phyloP scores from a whole-genome alignment of 2,797 vertebrate species.

The Channallabes apus region DNA sequence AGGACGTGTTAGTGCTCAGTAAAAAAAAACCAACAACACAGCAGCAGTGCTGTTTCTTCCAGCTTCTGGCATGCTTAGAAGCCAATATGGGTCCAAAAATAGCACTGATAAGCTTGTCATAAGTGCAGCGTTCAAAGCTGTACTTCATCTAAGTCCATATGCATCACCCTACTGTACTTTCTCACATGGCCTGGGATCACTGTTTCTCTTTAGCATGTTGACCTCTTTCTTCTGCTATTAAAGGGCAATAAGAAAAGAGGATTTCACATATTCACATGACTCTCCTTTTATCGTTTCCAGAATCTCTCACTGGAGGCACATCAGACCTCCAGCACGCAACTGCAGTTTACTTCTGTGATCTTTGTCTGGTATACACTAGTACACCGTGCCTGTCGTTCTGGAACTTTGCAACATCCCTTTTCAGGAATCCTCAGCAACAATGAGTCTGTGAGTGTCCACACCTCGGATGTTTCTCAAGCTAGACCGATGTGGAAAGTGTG shows the following conservation, averaged over 20 bases:
- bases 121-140: constrained; percentile 42
- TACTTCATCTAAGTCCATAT: constrained; percentile 45
- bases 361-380: not conserved
- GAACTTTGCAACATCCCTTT: not conserved
- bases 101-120: constrained; percentile 25
- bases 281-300: not conserved
- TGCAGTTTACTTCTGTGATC: too few relatives aligned
- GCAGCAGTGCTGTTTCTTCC: constrained; percentile 12
- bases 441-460: constrained; percentile 40
- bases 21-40: constrained; percentile 2
- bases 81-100: constrained; percentile 17
- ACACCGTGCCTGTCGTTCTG: not conserved
- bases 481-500: constrained; percentile 12
- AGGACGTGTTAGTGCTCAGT: constrained; percentile 38
- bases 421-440: constrained; percentile 22
- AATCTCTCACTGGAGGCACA: not conserved
- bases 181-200: constrained; percentile 57
- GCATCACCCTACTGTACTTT: constrained; percentile 56
- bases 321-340: not conserved
- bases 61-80: constrained; percentile 17
- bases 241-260: constrained; percentile 42
- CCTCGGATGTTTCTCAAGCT: constrained; percentile 3
- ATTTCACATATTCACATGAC: constrained; percentile 54
- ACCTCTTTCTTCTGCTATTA: constrained; percentile 32
- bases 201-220: constrained; percentile 60